phyloP scores from a whole-genome alignment of 2,113 vertebrate genomes.

The Salvelinus sp. region DNA sequence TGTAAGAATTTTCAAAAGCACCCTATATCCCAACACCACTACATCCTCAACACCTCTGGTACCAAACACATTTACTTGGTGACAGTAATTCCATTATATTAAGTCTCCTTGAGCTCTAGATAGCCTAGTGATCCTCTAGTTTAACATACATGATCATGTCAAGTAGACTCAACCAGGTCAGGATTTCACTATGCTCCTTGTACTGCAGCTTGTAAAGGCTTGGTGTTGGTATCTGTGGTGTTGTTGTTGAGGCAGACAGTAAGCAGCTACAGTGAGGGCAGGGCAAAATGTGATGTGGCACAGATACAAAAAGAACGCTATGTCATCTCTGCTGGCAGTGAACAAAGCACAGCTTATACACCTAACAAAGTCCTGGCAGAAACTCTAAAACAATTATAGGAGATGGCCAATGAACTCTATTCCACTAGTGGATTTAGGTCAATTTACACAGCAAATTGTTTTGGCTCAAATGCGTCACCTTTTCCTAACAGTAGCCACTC shows the following conservation, averaged over 20 bases:
- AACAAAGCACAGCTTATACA: constrained; percentile 57
- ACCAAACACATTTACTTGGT: not conserved
- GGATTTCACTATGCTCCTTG: not conserved
- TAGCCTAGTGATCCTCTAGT: not conserved
- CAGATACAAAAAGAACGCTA: constrained; percentile 49
- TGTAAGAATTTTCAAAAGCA: too few relatives aligned
- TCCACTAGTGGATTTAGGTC: constrained; percentile 38
- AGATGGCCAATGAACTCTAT: constrained; percentile 33
- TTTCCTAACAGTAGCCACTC: not conserved
- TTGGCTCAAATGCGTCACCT: constrained; percentile 10
- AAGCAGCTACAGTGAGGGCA: constrained; percentile 14
- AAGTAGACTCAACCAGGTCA: constrained; percentile 1
- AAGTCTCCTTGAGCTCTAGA: too few relatives aligned
- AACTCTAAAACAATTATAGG: constrained; percentile 43
- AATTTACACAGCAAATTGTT: constrained; percentile 28
- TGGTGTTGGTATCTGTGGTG: constrained; percentile 18
- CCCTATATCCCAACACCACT: not conserved
- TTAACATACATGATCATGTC: not conserved
- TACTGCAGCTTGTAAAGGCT: constrained; percentile 8
- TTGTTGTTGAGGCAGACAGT: constrained; percentile 29
- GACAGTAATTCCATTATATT: not conserved
- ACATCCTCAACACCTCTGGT: not conserved
- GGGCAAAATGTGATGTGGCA: constrained; percentile 25
- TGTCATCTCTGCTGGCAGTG: constrained; percentile 52
- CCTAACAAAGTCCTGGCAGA: constrained; percentile 43